A percentile compares a stretch with the other conserved stretches of the same genome.
phyloP scores from a whole-genome alignment of 2,888 invertebrate species.

The Macrosoma leucophasiata region DNA sequence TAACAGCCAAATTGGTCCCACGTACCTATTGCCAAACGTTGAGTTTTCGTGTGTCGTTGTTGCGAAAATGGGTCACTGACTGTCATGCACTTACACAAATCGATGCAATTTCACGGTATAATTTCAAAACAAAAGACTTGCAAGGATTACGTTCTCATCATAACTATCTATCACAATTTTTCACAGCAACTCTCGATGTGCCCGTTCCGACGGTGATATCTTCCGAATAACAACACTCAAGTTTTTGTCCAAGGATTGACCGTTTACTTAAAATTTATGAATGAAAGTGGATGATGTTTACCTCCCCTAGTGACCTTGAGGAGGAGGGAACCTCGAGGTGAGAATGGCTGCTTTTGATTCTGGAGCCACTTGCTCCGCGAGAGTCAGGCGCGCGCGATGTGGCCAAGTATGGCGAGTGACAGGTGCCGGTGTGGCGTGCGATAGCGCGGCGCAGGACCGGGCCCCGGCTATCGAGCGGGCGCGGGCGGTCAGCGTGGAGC shows the following conservation, averaged over 20 bases:
- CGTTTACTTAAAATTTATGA: conserved; percentile 30
- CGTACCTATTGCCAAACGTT: conserved; percentile 52
- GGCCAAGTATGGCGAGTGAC: conserved; percentile 7
- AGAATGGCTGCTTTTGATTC: conserved; percentile 41
- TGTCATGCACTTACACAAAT: conserved; percentile 55
- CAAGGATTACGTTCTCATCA: conserved; percentile 1
- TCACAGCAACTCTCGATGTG: no score
- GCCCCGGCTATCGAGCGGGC: conserved; percentile 21
- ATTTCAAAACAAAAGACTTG: conserved; percentile 2
- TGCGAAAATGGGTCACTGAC: conserved; percentile 66
- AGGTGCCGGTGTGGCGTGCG: no score
- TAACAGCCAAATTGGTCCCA: conserved; percentile 44
- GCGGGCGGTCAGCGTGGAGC: conserved; percentile 12
- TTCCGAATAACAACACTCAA: no score
- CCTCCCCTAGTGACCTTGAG: conserved; percentile 59
- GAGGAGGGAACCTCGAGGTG: conserved; percentile 35
- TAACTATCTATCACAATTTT: no score
- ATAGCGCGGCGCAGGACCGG: no score
- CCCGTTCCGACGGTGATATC: no score
- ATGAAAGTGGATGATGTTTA: conserved; percentile 41
- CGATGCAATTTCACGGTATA: conserved; percentile 44
- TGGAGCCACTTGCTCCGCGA: conserved; percentile 35
- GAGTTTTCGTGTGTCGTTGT: conserved; percentile 54
- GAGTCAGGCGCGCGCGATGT: conserved; percentile 24
- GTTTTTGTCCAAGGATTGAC: no score